Percentiles rank a stretch among this genome's conserved stretches.
Evolutionary conservation across 2,888 invertebrate genomes (phyloP).

Genomic region (Mantis religiosa): DNA sequence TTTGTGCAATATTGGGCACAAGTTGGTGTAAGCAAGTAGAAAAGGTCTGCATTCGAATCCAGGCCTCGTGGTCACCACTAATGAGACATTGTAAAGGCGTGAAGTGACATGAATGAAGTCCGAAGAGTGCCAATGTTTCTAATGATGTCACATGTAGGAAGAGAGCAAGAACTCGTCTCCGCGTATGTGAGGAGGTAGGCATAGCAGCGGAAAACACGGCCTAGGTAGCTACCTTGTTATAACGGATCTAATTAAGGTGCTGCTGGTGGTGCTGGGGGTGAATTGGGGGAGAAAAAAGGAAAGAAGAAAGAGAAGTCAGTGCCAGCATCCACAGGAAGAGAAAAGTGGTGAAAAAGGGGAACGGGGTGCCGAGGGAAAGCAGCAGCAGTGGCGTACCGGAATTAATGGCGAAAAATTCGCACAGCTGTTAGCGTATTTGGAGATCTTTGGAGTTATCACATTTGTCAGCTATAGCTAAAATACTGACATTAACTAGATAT

Average conservation of each 20-base stretch:
- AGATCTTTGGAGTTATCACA: too few relatives aligned
- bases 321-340: neutral
- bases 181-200: neutral
- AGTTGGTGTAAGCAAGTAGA: neutral
- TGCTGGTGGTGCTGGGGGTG: neutral
- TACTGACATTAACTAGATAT: too few relatives aligned
- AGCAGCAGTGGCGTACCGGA: neutral
- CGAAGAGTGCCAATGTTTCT: neutral
- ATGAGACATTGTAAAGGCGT: neutral
- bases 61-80: neutral
- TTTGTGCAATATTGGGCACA: neutral
- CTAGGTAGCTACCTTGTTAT: slow-evolving; percentile 6
- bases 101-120: neutral
- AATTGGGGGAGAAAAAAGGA: neutral
- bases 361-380: neutral
- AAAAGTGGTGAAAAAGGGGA: neutral
- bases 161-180: neutral
- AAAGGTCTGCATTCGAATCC: neutral
- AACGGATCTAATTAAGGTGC: slow-evolving; percentile 15
- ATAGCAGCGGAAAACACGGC: neutral
- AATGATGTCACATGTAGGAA: neutral
- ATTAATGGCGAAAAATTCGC: neutral
- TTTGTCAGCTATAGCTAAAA: too few relatives aligned
- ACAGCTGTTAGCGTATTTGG: neutral
- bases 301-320: neutral